Conservation (phyloP, 1,140 invertebrate genomes). For the Tetranychus urticae region DNA sequence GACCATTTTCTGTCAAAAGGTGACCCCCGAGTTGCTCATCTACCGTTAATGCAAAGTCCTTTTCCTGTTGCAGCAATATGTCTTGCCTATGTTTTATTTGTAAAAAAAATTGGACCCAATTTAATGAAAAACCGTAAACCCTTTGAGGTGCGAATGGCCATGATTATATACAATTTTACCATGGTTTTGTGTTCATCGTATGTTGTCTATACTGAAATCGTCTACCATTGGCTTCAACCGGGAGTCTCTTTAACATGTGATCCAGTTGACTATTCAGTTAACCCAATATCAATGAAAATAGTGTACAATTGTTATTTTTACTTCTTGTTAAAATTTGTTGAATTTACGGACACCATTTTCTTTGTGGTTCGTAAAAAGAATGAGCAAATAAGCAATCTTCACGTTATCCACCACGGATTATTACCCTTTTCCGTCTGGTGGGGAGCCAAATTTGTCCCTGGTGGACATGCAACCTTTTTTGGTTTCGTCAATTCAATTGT, state of each 20-base stretch:
- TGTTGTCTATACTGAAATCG: conserved; percentile 7
- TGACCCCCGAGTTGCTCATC: conserved; percentile 42
- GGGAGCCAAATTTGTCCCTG: conserved; percentile 2
- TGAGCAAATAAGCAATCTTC: conserved; percentile 58
- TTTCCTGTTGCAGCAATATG: conserved; percentile 58
- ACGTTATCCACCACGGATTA: conserved; percentile 56
- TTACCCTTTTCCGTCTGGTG: conserved; percentile 15
- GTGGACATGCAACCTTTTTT: conserved; percentile 57
- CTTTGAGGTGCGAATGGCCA: conserved; percentile 42
- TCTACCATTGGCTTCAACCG: background rate
- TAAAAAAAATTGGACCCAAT: conserved; percentile 48
- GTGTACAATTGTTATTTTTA: background rate
- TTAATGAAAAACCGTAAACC: conserved; percentile 62
- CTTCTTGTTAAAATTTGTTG: background rate
- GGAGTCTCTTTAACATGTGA: background rate
- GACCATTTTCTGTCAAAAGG: background rate
- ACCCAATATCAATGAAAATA: background rate
- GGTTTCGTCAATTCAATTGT: conserved; percentile 50
- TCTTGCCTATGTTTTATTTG: conserved; percentile 45
- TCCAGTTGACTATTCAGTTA: background rate
- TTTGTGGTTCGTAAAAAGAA: conserved; percentile 43
- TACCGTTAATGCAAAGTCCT: conserved; percentile 72
- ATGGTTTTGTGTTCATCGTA: conserved; percentile 8
- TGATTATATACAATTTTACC: conserved; percentile 47
- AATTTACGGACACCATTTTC: conserved; percentile 5